These are phyloP conservation scores for Amphipoea lucens DNA, from an alignment of 2,888 invertebrate species.

Conservation along the genomic window DNA sequence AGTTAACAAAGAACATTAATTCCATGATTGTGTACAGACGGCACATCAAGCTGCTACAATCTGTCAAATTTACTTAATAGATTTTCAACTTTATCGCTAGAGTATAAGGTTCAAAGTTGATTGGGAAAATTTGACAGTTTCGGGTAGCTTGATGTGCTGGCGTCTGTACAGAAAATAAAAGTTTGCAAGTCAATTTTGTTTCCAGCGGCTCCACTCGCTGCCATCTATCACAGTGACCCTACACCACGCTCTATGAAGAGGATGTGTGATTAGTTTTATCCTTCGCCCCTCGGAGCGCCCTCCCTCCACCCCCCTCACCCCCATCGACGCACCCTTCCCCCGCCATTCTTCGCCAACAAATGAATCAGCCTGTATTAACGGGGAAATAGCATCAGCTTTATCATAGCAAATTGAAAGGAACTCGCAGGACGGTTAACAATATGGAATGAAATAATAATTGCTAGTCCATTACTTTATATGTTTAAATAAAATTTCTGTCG, in stretches of 20 bases:
- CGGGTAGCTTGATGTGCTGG: no score
- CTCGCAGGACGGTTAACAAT: conserved; percentile 29
- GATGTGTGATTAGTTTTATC: conserved; percentile 89
- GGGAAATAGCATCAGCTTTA: conserved; percentile 70
- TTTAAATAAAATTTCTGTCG: no score
- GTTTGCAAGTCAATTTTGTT: conserved; percentile 21
- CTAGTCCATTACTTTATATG: no score
- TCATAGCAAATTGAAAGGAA: conserved; percentile 73
- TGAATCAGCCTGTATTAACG: conserved; percentile 76
- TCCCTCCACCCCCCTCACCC: conserved; percentile 61
- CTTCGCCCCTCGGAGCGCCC: conserved; percentile 76
- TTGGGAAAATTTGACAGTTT: no score
- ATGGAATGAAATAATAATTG: conserved; percentile 20
- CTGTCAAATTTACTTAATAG: no score
- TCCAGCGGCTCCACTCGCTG: conserved; percentile 58
- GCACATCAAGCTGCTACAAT: no score
- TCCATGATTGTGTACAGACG: neutral
- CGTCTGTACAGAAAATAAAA: neutral
- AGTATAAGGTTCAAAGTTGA: no score
- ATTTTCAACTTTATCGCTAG: no score
- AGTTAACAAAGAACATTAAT: neutral
- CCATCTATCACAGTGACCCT: conserved; percentile 53
- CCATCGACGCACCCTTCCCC: conserved; percentile 66
- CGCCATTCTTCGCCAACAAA: conserved; percentile 82
- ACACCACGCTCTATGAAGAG: conserved; percentile 75